Conservation (phyloP, 1,140 invertebrate species). For the Apis cerana region DNA sequence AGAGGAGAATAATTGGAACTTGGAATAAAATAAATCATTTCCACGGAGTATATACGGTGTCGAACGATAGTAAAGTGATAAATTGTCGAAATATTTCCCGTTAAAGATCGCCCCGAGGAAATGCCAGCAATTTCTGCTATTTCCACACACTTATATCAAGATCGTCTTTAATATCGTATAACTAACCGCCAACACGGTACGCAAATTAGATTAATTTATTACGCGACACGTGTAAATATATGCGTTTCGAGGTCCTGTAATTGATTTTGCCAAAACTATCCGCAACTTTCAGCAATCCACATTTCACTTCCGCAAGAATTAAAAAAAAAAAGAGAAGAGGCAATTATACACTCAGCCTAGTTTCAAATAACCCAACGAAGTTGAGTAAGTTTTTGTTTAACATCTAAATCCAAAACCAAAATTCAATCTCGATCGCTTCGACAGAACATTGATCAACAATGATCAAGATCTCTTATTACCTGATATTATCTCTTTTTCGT, state of each 20-base stretch:
- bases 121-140: background rate
- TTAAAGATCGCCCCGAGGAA: background rate
- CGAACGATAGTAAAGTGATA: no score
- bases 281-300: rapidly evolving
- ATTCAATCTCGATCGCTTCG: no score
- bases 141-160: background rate
- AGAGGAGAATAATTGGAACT: no score
- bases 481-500: no score
- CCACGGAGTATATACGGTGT: no score
- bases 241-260: background rate
- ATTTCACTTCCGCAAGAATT: background rate
- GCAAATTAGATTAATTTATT: background rate
- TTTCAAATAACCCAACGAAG: no score
- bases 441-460: no score
- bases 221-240: background rate
- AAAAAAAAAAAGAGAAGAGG: background rate
- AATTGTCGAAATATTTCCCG: no score
- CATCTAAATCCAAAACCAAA: no score
- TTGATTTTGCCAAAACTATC: background rate
- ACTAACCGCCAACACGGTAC: background rate
- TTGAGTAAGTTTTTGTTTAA: no score
- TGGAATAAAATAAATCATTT: no score
- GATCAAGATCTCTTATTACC: no score
- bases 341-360: background rate
- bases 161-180: background rate